A percentile compares a stretch with the other conserved stretches of the same genome.
Conservation (phyloP, 2,113 vertebrate genomes). For the Butastur rufipennis region DNA sequence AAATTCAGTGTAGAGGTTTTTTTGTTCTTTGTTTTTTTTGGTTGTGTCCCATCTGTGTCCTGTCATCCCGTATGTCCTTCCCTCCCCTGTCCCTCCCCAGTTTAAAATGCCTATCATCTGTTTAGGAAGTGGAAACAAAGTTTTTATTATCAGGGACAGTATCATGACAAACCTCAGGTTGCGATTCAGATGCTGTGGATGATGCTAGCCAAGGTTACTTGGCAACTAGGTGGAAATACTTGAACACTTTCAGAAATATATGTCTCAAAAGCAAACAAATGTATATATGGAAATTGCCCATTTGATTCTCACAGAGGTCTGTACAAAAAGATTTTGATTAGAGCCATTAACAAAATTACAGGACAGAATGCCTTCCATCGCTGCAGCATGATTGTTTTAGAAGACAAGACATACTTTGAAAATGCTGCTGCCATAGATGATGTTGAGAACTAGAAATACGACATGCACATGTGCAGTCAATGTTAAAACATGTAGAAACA, state of each 20-base stretch:
- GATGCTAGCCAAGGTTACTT: neutral
- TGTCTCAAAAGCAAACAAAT: neutral
- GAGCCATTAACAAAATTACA: neutral
- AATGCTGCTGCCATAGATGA: rapidly evolving
- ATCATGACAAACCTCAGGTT: too few relatives aligned
- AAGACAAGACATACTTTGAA: neutral
- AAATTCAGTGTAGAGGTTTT: rapidly evolving
- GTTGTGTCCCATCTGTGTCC: neutral
- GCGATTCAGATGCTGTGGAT: rapidly evolving
- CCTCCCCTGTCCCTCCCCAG: too few relatives aligned
- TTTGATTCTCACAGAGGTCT: neutral
- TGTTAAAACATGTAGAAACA: neutral
- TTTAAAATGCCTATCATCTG: too few relatives aligned
- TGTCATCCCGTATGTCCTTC: rapidly evolving
- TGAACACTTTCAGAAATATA: neutral
- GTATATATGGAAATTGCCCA: neutral
- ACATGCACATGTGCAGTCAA: rapidly evolving
- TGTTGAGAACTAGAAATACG: neutral
- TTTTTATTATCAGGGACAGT: neutral
- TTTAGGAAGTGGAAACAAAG: neutral
- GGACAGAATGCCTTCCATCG: neutral
- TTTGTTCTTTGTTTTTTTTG: neutral
- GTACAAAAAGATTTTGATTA: neutral
- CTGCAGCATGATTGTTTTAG: neutral
- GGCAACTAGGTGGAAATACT: neutral